Evolutionary conservation across 2,888 invertebrate genomes (phyloP).

Genomic region (Ypsolopha scabrella): DNA sequence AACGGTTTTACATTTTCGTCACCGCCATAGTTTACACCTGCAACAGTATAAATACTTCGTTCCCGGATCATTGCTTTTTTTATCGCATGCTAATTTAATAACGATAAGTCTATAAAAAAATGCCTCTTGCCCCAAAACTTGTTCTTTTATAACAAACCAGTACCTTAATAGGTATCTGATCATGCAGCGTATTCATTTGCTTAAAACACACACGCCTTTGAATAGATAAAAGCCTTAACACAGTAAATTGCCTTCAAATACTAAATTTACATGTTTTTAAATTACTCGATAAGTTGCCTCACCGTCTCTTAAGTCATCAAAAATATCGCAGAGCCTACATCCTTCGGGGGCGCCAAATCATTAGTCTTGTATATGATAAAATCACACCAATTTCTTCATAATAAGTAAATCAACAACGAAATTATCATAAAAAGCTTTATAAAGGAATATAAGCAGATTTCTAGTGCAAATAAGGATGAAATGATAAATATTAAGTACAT

Average conservation of each 20-base stretch:
- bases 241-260: too few relatives aligned
- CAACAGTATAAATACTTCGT: conserved; percentile 12
- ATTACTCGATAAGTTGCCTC: too few relatives aligned
- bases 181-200: conserved; percentile 1
- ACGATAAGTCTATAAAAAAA: conserved; percentile 8
- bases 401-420: conserved; percentile 1
- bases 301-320: background rate
- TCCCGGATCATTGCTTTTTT: conserved; percentile 5
- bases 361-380: conserved; percentile 24
- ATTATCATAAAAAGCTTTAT: conserved; percentile 27
- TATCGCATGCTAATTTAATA: conserved; percentile 18
- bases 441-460: conserved; percentile 37
- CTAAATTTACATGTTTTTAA: too few relatives aligned
- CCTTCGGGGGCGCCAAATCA: conserved; percentile 65
- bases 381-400: conserved; percentile 63
- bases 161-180: background rate
- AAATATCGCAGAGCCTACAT: conserved; percentile 35
- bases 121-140: conserved; percentile 1
- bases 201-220: background rate
- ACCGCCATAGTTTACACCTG: conserved; percentile 60
- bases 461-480: conserved; percentile 40
- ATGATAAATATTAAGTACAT: conserved; percentile 42
- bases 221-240: background rate
- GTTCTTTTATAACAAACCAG: background rate
- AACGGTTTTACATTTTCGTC: conserved; percentile 59